Conservation (phyloP, 2,888 invertebrate genomes). For the Polylopha cassiicola region DNA sequence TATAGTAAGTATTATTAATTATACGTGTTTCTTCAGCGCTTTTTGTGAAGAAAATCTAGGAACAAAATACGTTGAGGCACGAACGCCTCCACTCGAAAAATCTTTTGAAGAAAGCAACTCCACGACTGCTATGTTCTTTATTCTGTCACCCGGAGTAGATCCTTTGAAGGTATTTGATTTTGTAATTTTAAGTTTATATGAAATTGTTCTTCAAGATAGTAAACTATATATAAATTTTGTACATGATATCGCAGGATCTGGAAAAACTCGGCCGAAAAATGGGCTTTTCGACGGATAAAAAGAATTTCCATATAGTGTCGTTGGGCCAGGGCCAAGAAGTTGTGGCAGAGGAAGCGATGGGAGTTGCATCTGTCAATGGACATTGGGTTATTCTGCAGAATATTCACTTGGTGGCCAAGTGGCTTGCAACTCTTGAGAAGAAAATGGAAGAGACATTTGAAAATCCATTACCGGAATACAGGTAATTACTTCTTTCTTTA, state of each 20-base stretch:
- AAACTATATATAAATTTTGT: no score
- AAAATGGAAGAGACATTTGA: constrained; percentile 90
- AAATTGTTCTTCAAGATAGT: no score
- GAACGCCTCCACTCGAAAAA: constrained; percentile 87
- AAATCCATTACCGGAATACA: constrained; percentile 79
- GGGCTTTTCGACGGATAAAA: constrained; percentile 86
- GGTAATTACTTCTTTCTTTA: constrained; percentile 40
- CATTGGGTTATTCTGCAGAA: constrained; percentile 97
- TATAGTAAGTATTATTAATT: background rate
- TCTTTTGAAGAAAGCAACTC: constrained; percentile 91
- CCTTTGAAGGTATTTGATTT: constrained; percentile 83
- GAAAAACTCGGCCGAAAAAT: constrained; percentile 89
- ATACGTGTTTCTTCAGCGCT: constrained; percentile 58
- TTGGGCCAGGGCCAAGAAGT: constrained; percentile 96
- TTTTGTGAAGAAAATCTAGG: constrained; percentile 95
- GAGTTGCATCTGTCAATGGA: constrained; percentile 83
- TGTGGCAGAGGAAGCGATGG: constrained; percentile 93
- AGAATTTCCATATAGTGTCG: constrained; percentile 95
- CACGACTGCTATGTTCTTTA: constrained; percentile 94
- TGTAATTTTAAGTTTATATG: background rate
- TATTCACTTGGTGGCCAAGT: constrained; percentile 92
- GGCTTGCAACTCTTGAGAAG: constrained; percentile 93
- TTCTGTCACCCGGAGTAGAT: constrained; percentile 95
- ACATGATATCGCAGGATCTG: constrained; percentile 84
- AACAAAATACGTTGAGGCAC: constrained; percentile 86